A percentile compares a stretch with the other conserved stretches of the same genome.
phyloP scores from a whole-genome alignment of 1,140 invertebrate genomes.

The Reticulitermes speratus region DNA sequence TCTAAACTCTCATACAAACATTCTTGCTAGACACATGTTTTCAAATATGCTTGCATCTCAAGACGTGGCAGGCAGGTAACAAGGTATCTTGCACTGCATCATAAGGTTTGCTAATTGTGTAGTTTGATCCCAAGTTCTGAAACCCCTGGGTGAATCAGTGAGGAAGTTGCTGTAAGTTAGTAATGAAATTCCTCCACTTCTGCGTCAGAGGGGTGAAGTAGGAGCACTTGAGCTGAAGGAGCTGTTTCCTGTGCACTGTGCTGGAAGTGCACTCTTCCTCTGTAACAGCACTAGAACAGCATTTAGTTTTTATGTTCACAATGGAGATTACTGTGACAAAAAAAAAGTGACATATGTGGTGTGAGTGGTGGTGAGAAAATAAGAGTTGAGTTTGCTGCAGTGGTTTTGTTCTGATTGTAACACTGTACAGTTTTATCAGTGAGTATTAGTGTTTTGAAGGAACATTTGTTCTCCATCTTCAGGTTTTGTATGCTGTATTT shows the following conservation, averaged over 20 bases:
- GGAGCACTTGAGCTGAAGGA: not conserved
- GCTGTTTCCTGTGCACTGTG: not conserved
- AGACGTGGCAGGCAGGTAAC: not conserved
- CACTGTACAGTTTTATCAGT: too few species aligned
- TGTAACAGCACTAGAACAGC: not conserved
- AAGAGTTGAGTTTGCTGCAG: too few species aligned
- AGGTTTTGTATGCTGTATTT: too few species aligned
- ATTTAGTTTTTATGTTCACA: not conserved
- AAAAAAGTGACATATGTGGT: too few species aligned
- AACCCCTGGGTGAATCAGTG: not conserved
- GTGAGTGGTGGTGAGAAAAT: too few species aligned
- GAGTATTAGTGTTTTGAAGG: too few species aligned
- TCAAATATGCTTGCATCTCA: not conserved
- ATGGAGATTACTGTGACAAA: too few species aligned
- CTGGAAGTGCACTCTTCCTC: not conserved
- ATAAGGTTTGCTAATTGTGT: not conserved
- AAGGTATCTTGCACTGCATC: not conserved
- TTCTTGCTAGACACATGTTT: not conserved
- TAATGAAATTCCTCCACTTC: conserved; percentile 2
- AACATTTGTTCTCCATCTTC: too few species aligned
- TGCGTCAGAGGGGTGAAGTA: not conserved
- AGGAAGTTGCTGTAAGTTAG: not conserved
- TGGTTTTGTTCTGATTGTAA: too few species aligned
- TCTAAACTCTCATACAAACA: not conserved
- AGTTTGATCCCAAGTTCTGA: not conserved